Evolutionary conservation across 2,797 vertebrate genomes (phyloP).

Genomic region (Fistularia tabacaria): DNA sequence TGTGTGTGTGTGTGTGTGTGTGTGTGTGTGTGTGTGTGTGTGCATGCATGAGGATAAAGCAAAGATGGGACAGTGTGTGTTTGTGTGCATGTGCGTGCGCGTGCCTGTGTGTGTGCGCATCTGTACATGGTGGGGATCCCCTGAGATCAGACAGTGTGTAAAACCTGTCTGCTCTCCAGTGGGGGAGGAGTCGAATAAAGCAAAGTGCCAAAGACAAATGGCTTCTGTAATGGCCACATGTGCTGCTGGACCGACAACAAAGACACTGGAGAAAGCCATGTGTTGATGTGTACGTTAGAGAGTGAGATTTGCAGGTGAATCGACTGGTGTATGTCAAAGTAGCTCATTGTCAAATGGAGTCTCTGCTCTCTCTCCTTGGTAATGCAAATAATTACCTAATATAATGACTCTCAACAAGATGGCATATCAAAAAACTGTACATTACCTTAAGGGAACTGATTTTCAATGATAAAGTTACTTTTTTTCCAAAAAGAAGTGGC

Average conservation of each 20-base stretch:
- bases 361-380: no score
- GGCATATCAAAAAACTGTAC: no score
- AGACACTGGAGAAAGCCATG: conserved; percentile 28
- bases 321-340: no score
- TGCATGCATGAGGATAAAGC: conserved; percentile 32
- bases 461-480: no score
- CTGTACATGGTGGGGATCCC: conserved; percentile 34
- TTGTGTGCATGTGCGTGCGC: conserved; percentile 28
- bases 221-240: conserved; percentile 63
- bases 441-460: no score
- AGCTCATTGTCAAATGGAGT: no score
- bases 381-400: no score
- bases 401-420: no score
- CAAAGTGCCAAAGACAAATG: conserved; percentile 72
- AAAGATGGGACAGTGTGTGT: conserved; percentile 14
- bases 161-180: conserved; percentile 66
- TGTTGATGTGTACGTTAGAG: conserved; percentile 10
- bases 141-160: conserved; percentile 52
- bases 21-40: conserved; percentile 7
- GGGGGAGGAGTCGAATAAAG: conserved; percentile 66
- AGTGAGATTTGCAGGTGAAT: conserved; percentile 9
- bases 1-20: no score
- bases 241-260: conserved; percentile 62
- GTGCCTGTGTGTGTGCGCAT: conserved; percentile 28
- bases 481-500: no score